Evolutionary conservation across 2,888 invertebrate species (phyloP).

Genomic region (Apamea anceps): DNA sequence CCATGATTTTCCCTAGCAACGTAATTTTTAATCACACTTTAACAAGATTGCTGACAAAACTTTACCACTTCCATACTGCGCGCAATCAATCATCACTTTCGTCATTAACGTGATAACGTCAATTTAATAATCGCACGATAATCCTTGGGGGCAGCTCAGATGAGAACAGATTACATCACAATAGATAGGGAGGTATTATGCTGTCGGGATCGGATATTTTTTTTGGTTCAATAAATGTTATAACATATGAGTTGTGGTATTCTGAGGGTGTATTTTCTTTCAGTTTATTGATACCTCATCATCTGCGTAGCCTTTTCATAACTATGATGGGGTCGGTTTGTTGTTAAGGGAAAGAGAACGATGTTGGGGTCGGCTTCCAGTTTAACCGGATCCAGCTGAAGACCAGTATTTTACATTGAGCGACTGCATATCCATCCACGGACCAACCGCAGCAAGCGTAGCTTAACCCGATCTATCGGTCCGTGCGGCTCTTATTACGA

Average conservation of each 20-base stretch:
- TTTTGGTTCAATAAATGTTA: constrained; percentile 20
- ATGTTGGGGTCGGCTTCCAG: not conserved
- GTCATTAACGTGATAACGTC: constrained; percentile 64
- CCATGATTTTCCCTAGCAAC: not conserved
- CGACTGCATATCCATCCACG: not conserved
- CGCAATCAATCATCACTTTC: constrained; percentile 67
- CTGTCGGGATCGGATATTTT: constrained; percentile 51
- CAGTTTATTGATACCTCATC: not conserved
- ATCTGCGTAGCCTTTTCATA: not conserved
- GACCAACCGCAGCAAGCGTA: no score
- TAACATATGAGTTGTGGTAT: not conserved
- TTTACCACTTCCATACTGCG: constrained; percentile 19
- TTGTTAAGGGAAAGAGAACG: no score
- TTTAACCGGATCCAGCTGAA: not conserved
- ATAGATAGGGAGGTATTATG: constrained; percentile 51
- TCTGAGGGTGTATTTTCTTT: not conserved
- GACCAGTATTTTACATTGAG: not conserved
- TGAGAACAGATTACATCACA: constrained; percentile 52
- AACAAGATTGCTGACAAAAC: constrained; percentile 36
- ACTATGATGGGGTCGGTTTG: no score
- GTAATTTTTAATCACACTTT: constrained; percentile 39
- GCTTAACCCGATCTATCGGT: no score
- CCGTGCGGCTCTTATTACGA: no score
- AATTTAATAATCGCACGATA: constrained; percentile 61
- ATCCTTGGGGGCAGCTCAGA: constrained; percentile 57